Evolutionary conservation across 2,888 invertebrate genomes (phyloP).

Genomic region (Phalangium opilio): DNA sequence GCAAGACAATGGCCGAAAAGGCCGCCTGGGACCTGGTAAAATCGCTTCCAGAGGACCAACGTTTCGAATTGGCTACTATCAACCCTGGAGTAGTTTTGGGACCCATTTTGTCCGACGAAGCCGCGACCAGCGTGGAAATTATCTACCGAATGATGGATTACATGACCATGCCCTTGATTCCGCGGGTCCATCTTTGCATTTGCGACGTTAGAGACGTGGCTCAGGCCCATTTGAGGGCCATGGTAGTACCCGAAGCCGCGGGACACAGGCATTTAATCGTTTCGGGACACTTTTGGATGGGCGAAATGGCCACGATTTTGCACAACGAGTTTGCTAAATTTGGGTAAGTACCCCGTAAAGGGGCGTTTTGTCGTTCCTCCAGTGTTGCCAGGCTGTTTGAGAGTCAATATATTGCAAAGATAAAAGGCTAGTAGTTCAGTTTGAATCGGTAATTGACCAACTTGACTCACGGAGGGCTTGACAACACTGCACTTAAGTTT

Average conservation of each 20-base stretch:
- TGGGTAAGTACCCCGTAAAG: too few relatives aligned
- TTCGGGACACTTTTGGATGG: constrained; percentile 16
- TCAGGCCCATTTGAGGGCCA: constrained; percentile 28
- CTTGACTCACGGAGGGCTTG: too few relatives aligned
- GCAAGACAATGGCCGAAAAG: constrained; percentile 38
- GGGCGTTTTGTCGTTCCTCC: too few relatives aligned
- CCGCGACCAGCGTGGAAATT: constrained; percentile 15
- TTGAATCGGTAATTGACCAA: too few relatives aligned
- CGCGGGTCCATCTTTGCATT: constrained; percentile 17
- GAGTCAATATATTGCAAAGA: too few relatives aligned
- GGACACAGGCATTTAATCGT: constrained; percentile 28
- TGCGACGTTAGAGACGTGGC: constrained; percentile 33
- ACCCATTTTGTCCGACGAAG: constrained; percentile 27
- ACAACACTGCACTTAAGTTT: too few relatives aligned
- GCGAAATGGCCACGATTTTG: constrained; percentile 34
- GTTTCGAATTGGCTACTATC: constrained; percentile 33
- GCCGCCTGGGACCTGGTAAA: constrained; percentile 40
- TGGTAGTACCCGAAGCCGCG: constrained; percentile 27
- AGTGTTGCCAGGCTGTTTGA: too few relatives aligned
- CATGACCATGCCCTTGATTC: constrained; percentile 26
- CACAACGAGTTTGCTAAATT: constrained; percentile 14
- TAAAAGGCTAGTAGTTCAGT: too few relatives aligned
- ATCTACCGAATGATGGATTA: constrained; percentile 26
- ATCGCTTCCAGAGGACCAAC: constrained; percentile 29
- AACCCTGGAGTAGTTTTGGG: constrained; percentile 37